Evolutionary conservation across 2,888 invertebrate species (phyloP).

Genomic region (Odontocolon sp.): DNA sequence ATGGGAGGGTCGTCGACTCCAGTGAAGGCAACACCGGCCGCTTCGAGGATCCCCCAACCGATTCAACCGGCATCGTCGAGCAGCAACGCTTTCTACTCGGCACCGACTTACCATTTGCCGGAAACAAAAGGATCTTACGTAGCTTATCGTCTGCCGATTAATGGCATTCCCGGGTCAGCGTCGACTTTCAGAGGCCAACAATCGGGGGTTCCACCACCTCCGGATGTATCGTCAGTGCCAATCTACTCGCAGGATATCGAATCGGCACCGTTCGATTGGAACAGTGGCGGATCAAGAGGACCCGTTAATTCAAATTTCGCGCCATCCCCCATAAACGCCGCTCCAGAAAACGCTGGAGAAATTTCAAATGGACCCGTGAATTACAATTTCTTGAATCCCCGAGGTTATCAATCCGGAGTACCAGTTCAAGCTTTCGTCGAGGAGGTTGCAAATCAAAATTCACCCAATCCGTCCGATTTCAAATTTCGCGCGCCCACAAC

Average conservation of each 20-base stretch:
- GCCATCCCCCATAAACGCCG: too few species aligned
- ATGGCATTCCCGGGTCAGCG: background rate
- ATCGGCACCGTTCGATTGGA: background rate
- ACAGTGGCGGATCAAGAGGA: background rate
- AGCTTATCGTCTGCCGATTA: slow-evolving; percentile 46
- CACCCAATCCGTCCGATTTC: background rate
- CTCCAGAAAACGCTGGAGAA: too few species aligned
- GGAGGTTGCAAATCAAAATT: background rate
- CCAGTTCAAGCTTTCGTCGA: slow-evolving; percentile 7
- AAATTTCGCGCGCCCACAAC: background rate
- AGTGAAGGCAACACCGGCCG: background rate
- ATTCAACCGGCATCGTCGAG: background rate
- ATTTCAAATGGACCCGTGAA: background rate
- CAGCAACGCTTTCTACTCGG: slow-evolving; percentile 8
- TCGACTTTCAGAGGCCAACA: background rate
- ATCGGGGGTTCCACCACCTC: background rate
- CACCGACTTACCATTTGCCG: slow-evolving; percentile 38
- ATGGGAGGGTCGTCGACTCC: slow-evolving; percentile 9
- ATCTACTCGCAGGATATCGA: slow-evolving; percentile 18
- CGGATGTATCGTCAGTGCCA: background rate
- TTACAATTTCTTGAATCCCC: slow-evolving; percentile 3
- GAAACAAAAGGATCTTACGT: slow-evolving; percentile 24
- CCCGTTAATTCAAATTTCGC: background rate
- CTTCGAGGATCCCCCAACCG: background rate
- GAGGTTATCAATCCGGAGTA: slow-evolving; percentile 3